phyloP scores from a whole-genome alignment of 2,113 vertebrate genomes.

The Hypanus sabinus region DNA sequence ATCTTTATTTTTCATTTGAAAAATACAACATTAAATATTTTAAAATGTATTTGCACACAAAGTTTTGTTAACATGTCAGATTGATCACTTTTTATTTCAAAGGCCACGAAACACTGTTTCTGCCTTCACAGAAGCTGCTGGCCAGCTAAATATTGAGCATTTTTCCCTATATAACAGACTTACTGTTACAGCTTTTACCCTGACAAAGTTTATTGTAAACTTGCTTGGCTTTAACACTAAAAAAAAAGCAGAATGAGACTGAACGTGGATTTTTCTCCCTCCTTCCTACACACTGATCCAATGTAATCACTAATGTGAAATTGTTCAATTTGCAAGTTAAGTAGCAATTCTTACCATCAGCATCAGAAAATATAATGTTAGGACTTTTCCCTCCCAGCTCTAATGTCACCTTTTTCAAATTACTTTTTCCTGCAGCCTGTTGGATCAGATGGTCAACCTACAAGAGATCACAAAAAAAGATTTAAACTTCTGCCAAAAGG shows the following conservation, averaged over 20 bases:
- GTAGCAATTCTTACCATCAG: slow-evolving; percentile 63
- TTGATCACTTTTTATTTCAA: no score
- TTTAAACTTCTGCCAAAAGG: not conserved
- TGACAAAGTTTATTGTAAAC: not conserved
- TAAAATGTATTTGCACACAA: no score
- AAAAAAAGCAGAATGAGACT: not conserved
- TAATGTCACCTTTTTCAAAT: slow-evolving; percentile 89
- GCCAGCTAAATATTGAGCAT: no score
- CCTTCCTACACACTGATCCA: not conserved
- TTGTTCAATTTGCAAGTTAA: no score
- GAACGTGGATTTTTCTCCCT: not conserved
- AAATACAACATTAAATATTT: not conserved
- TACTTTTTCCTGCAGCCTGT: slow-evolving; percentile 78
- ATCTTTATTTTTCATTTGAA: not conserved
- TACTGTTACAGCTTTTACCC: no score
- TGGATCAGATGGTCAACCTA: slow-evolving; percentile 89
- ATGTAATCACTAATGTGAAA: not conserved
- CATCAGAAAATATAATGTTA: slow-evolving; percentile 88
- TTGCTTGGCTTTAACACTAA: not conserved
- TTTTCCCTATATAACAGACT: no score
- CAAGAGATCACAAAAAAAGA: not conserved
- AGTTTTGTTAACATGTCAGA: no score
- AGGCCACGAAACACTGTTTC: no score
- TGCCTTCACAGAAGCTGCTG: no score
- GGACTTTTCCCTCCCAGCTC: slow-evolving; percentile 96